A percentile compares a stretch with the other conserved stretches of the same genome.
Conservation (phyloP, 1,140 invertebrate species). For the Berghia stephanieae region DNA sequence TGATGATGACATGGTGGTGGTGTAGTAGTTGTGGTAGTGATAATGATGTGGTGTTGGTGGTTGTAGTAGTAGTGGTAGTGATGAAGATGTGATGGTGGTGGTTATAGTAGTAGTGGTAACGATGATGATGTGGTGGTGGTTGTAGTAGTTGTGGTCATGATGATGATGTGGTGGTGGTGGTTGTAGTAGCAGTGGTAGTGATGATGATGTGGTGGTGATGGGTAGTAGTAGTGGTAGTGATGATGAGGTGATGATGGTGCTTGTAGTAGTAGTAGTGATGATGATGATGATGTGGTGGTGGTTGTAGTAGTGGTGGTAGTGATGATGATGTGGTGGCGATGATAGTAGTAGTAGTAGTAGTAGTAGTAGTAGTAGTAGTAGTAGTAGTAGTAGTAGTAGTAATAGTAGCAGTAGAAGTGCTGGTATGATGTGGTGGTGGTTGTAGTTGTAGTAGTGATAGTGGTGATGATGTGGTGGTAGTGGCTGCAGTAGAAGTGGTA, state of each 20-base stretch:
- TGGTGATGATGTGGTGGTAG: not conserved
- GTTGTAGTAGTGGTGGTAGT: not conserved
- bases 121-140: not conserved
- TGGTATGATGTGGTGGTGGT: not conserved
- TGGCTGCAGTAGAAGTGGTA: not conserved
- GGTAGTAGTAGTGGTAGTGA: not conserved
- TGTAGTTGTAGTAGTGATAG: not conserved
- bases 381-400: not conserved
- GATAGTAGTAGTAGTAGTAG: not conserved
- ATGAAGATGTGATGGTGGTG: not conserved
- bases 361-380: slow-evolving; percentile 12
- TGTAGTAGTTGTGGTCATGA: not conserved
- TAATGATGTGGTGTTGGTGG: not conserved
- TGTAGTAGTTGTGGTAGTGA: not conserved
- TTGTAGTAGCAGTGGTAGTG: not conserved
- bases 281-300: not conserved
- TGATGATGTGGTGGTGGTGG: not conserved
- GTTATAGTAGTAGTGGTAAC: not conserved
- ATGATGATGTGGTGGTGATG: not conserved
- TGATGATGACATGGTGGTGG: not conserved
- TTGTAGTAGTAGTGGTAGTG: not conserved
- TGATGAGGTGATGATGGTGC: not conserved
- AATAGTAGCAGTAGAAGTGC: not conserved
- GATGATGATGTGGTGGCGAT: not conserved
- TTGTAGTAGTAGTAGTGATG: not conserved